These are phyloP conservation scores for Dicerorhinus sumatrensis DNA, from an alignment of 2,113 vertebrate genomes.

Conservation along the genomic window DNA sequence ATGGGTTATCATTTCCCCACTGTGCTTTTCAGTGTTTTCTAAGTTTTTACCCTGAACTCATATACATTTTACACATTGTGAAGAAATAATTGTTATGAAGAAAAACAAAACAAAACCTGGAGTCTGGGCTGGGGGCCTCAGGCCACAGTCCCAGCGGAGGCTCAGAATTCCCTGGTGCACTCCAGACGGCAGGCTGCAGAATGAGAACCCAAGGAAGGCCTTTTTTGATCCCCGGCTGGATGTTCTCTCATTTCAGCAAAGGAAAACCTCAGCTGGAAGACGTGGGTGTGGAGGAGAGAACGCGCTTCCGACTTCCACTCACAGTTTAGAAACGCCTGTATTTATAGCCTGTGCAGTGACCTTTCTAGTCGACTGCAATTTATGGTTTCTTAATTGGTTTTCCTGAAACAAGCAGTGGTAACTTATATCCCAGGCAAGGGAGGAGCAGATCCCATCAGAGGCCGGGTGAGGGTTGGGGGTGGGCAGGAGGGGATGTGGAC, in stretches of 20 bases:
- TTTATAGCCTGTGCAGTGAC: slow-evolving; percentile 62
- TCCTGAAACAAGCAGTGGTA: slow-evolving; percentile 59
- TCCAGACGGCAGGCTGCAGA: fast-evolving
- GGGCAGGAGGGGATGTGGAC: background rate
- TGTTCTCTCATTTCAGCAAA: background rate
- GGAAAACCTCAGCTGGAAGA: slow-evolving; percentile 37
- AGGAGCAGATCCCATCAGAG: background rate
- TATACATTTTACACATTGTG: background rate
- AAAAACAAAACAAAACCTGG: background rate
- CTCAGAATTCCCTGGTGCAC: background rate
- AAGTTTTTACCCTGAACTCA: slow-evolving; percentile 32
- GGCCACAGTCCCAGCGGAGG: background rate
- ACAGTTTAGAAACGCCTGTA: background rate
- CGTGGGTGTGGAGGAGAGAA: background rate
- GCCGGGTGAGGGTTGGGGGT: background rate
- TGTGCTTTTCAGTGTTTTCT: slow-evolving; percentile 19
- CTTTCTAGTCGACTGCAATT: slow-evolving; percentile 57
- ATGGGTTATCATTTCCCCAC: background rate
- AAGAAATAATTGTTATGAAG: background rate
- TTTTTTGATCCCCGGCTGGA: background rate
- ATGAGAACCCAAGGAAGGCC: background rate
- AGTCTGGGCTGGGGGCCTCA: background rate
- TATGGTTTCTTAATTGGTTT: slow-evolving; percentile 76
- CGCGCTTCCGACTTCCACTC: background rate
- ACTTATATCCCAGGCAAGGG: background rate